A percentile compares a stretch with the other conserved stretches of the same genome.
phyloP scores from a whole-genome alignment of 1,140 invertebrate genomes.

The Nasonia giraulti region DNA sequence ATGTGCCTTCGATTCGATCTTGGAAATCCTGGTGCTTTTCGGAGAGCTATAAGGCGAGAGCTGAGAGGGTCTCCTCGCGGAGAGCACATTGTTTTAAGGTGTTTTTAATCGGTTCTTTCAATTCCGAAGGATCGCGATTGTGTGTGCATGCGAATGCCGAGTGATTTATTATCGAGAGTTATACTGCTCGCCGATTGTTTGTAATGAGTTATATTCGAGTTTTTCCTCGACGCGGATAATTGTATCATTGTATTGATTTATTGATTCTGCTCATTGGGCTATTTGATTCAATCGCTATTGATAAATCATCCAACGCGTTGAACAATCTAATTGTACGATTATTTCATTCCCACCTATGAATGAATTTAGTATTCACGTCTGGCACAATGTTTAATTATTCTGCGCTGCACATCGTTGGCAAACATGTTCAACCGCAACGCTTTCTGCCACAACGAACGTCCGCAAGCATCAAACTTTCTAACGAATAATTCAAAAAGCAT shows the following conservation, averaged over 20 bases:
- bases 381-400: no score
- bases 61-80: not conserved
- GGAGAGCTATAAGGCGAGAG: not conserved
- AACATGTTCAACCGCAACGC: not conserved
- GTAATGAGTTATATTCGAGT: not conserved
- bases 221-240: not conserved
- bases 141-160: not conserved
- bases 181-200: not conserved
- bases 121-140: not conserved
- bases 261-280: not conserved
- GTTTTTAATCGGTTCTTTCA: conserved; percentile 12
- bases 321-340: not conserved
- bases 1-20: conserved; percentile 21
- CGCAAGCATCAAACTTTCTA: no score
- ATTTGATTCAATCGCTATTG: not conserved
- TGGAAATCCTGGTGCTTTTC: not conserved
- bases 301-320: not conserved
- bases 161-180: not conserved
- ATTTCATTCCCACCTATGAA: not conserved
- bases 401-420: conserved; percentile 15
- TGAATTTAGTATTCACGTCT: no score
- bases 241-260: not conserved
- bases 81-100: conserved; percentile 9
- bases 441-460: not conserved
- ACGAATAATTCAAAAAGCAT: not conserved